Base-by-base conservation (phyloP, 2,113 vertebrate genomes). In the Sturnus vulgaris region DNA sequence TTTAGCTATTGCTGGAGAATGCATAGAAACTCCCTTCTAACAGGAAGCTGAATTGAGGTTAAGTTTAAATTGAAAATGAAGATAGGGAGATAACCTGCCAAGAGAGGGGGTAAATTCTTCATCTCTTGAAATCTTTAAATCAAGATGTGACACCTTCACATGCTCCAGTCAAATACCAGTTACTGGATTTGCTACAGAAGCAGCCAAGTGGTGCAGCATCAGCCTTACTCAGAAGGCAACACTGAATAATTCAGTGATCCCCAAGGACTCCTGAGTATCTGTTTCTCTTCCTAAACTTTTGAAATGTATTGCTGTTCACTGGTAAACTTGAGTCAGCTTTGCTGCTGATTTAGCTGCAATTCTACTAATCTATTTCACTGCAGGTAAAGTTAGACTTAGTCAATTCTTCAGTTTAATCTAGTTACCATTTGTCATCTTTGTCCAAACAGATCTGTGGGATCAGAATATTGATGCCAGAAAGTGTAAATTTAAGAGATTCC, bases 191-290 rank as follows among this genome's bases (percentile, higher is more conserved):
- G 21, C n/a, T 76, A 39, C 46, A 87, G 73, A 71, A 60, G 83
- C 71, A 87, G 75, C 39, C 35, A 93, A 82, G 84, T 61, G 61
- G 33, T 82, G 64, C 37, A 76, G 78, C 75, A 59, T 80, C 82
- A 87, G 93, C 78, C 71, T 93, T 37, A 10, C 65, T 40, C 69
- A 82, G 73, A 68, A 84, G 65, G 65, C 82, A 80, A 39, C 70
- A 46, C 81, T 89, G 81, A 89, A 85, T 95, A 87, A 96, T 94
- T 92, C 60, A 92, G 68, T 40, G 57, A 80, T 84, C 82, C 35
- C 81, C 63, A 64, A 64, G 81, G 88, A 60, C 63, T 61, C 53
- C 5, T 35, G 70, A 70, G 47, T 77, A 65, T 92, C 90, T 50
- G 21, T 87, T 91, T 76, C 50, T 86, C 35, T 37, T 69, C 46